Base-by-base conservation (phyloP, 2,888 invertebrate species). In the Xiphydria camelus region DNA sequence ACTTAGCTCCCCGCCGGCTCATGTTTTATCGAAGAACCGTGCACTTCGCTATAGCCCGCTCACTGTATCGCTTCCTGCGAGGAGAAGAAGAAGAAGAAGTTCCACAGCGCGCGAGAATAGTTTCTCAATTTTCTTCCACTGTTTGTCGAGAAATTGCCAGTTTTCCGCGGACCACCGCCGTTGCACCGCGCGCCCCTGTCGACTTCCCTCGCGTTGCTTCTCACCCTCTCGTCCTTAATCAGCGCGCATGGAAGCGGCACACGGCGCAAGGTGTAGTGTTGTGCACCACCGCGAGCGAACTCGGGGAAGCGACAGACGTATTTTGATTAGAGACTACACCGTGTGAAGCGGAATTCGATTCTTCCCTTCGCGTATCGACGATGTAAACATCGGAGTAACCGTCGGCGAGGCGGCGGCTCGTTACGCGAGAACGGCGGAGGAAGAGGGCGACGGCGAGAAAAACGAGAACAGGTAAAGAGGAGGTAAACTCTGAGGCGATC, bases 81-180 rank as follows among this genome's bases (percentile, higher is more conserved):
- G 7, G 19, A n/a, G 12, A 14, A 14, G 17, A 12, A 17, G 45
- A 47, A 53, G 51, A 26, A 26, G 12, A 26, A 26, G 48, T 62
- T 47, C 50, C 40, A 26, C n/a, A n/a, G n/a, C n/a, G 52, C 40
- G 35, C 47, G 60, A 61, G 62, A 64, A 61, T 62, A 64, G 61
- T 64, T 62, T 53, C 61, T 53, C 61, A 58, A 66, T 63, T 62
- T 63, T 66, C 62, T 43, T 49, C 49, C 48, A 47, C 40, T 53
- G 53, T 47, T 53, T 48, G 34, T 32, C 47, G 51, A 61, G 59
- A 56, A 54, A 61, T 59, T 61, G 59, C 59, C 44, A 55, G 55
- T 59, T 62, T 53, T 59, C 53, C 32, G 17, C 10, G 42, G 32
- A 20, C 56, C 48, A 56, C 56, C 53, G 61, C 56, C 53, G 54